Percentiles rank a stretch among this genome's conserved stretches.
Evolutionary conservation across 2,888 invertebrate genomes (phyloP).

Genomic region (Tetramorium bicarinatum): DNA sequence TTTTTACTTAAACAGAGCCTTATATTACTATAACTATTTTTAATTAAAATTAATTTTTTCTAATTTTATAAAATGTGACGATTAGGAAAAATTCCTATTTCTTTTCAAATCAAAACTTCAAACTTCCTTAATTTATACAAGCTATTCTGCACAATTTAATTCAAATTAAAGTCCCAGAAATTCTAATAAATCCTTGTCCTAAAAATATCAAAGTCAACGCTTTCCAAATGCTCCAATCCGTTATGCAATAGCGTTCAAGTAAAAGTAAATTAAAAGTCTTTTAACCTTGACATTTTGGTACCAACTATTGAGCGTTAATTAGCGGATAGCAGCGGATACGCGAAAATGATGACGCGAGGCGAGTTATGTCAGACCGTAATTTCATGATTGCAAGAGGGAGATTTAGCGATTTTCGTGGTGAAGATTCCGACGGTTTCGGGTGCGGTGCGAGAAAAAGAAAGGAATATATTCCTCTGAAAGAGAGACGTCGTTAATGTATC

Average conservation of each 20-base stretch:
- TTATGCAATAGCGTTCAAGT: neutral
- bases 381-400: neutral
- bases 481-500: slow-evolving; percentile 25
- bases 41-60: neutral
- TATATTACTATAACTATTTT: too few relatives aligned
- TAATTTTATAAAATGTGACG: neutral
- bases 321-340: neutral
- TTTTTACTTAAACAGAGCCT: too few relatives aligned
- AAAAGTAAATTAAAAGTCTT: neutral
- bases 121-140: neutral
- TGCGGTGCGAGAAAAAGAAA: neutral
- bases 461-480: neutral
- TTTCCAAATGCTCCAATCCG: neutral
- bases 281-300: slow-evolving; percentile 17
- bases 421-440: neutral
- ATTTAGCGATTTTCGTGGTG: neutral
- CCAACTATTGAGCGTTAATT: neutral
- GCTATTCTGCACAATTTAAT: neutral
- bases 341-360: too few relatives aligned
- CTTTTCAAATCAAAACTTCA: neutral
- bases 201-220: neutral
- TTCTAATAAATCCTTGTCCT: neutral
- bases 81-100: neutral
- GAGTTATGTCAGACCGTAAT: neutral
- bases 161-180: neutral